Evolutionary conservation across 2,888 invertebrate genomes (phyloP).

Genomic region (Tubiluchus corallicola): DNA sequence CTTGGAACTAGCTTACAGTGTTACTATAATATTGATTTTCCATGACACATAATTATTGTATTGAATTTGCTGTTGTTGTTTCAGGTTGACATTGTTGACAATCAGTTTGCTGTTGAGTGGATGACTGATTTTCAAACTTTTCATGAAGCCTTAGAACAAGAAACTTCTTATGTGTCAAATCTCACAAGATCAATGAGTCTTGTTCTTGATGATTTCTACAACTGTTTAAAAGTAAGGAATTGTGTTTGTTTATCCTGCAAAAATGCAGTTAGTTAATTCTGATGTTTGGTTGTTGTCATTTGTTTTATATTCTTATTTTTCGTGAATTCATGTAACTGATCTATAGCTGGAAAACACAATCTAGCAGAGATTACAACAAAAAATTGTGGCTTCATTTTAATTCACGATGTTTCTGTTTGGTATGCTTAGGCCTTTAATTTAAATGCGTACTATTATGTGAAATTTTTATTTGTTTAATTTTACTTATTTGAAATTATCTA

Average conservation of each 20-base stretch:
- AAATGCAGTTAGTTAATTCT: neutral
- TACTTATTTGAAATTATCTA: no score
- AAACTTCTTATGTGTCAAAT: conserved; percentile 63
- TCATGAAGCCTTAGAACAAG: conserved; percentile 63
- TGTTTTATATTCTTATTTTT: conserved; percentile 6
- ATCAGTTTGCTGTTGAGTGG: conserved; percentile 81
- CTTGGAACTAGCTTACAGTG: no score
- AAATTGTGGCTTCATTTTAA: no score
- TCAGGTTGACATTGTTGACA: conserved; percentile 71
- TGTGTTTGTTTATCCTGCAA: conserved; percentile 7
- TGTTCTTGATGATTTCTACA: conserved; percentile 84
- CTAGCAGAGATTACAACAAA: no score
- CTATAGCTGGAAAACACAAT: no score
- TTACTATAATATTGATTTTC: conserved; percentile 9
- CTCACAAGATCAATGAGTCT: conserved; percentile 79
- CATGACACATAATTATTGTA: conserved; percentile 4
- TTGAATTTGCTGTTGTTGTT: conserved; percentile 13
- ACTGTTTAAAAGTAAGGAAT: conserved; percentile 42
- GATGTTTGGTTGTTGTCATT: neutral
- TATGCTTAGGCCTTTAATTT: no score
- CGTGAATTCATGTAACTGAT: conserved; percentile 7
- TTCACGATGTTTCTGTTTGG: no score
- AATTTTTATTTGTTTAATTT: no score
- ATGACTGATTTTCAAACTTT: conserved; percentile 89
- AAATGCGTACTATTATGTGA: no score